Percentiles rank a stretch among this genome's conserved stretches.
phyloP scores from a whole-genome alignment of 2,113 vertebrate genomes.

The Anguilla rostrata region DNA sequence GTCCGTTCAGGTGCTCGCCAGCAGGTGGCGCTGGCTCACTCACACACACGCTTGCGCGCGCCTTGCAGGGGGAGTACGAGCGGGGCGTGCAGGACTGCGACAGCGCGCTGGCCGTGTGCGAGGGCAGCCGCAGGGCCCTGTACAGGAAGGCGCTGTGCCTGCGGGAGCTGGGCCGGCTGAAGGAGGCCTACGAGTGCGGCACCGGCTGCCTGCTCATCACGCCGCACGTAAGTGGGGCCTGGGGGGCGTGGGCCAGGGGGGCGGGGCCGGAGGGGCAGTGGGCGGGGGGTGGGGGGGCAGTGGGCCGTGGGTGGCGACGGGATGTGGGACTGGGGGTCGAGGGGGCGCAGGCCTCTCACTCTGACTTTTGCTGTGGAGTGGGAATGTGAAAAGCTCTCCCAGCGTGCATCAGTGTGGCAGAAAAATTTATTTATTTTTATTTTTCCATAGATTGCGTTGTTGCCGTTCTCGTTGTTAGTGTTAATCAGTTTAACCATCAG shows the following conservation, averaged over 20 bases:
- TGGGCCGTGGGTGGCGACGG: too few species aligned
- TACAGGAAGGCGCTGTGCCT: constrained; percentile 88
- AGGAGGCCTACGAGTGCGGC: constrained; percentile 88
- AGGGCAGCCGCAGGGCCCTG: constrained; percentile 78
- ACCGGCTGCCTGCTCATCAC: constrained; percentile 78
- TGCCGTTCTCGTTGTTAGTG: too few species aligned
- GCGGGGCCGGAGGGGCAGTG: too few species aligned
- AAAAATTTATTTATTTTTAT: too few species aligned
- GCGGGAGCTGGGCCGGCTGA: constrained; percentile 80
- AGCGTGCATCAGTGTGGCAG: background rate
- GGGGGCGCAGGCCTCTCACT: too few species aligned
- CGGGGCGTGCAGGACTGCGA: constrained; percentile 82
- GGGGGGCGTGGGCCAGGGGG: too few species aligned
- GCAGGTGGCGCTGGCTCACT: background rate
- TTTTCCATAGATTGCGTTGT: too few species aligned
- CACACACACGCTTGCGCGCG: background rate
- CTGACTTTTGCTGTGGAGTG: background rate
- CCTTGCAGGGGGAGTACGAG: constrained; percentile 76
- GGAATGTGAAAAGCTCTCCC: constrained; percentile 8
- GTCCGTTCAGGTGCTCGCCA: background rate
- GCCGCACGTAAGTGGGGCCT: constrained; percentile 72
- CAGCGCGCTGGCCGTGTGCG: constrained; percentile 72
- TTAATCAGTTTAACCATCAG: too few species aligned
- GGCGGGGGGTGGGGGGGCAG: too few species aligned
- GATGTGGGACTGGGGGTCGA: too few species aligned